Evolutionary conservation across 2,888 invertebrate genomes (phyloP), one percentile per base, ranked within the genome.

Genomic region (Eulithis prunata): DNA sequence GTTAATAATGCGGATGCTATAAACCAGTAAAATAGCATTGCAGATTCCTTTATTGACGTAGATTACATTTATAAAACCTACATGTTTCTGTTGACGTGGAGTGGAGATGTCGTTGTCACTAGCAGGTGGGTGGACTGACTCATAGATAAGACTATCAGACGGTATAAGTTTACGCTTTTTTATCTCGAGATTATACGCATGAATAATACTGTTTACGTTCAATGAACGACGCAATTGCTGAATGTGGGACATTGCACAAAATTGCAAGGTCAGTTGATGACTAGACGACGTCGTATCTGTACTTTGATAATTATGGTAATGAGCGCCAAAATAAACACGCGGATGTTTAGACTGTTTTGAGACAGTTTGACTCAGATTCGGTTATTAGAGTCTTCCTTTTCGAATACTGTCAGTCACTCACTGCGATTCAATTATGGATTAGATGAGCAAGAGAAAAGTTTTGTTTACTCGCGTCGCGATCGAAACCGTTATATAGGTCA

Each of bases 71-170:
- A 53, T 32, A 45, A 60, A 47, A 38, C 41, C 49, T 46, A 21
- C 52, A 55, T 32, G 55, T 58, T 62, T 62, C 51, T 67, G 65
- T 70, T 70, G 74, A 75, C 66, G 68, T 68, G 61, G 59, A 64
- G 41, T 41, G 41, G 10, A 8, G 13, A 13, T 6, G 66, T 72
- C 74, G 77, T 71, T 68, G 72, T 53, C 38, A 54, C 61, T 64
- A 64, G 65, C 77, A 80, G 80, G 82, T 84, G 83, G 77, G 79
- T 69, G 75, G 57, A 62, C 66, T 83, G 84, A 84, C 72, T 84
- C 83, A 85, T 72, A 79, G 82, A 81, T 72, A 79, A 76, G 69
- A 74, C 75, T 78, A 82, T 78, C 75, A 75, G 72, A 72, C 73
- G 71, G 67, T 74, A 62, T 43, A 60, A 67, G 64, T 69, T 68